A percentile compares a stretch with the other conserved stretches of the same genome.
Evolutionary conservation across 1,140 invertebrate species (phyloP).

Genomic region (Euura lappo): DNA sequence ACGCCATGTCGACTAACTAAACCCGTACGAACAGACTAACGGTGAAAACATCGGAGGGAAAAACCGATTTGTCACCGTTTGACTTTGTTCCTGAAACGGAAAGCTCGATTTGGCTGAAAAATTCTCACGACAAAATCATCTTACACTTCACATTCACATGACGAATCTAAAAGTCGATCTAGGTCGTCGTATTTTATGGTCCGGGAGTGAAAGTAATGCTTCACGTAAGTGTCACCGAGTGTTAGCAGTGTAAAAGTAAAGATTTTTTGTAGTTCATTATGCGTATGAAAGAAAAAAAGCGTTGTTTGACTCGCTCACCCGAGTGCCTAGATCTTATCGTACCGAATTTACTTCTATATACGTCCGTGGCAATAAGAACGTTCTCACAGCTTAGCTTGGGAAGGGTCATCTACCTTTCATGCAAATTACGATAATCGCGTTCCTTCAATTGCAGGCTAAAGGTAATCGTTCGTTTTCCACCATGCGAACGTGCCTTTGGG

Average conservation of each 20-base stretch:
- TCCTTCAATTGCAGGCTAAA: background rate
- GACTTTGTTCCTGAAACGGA: too few species aligned
- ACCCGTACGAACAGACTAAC: too few species aligned
- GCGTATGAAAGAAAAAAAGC: background rate
- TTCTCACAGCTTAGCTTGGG: background rate
- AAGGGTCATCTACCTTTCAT: constrained; percentile 7
- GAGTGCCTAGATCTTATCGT: background rate
- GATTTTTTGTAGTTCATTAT: background rate
- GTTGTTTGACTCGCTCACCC: background rate
- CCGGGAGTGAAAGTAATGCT: background rate
- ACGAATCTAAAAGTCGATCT: background rate
- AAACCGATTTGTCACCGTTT: too few species aligned
- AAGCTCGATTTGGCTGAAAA: too few species aligned
- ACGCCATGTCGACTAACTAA: too few species aligned
- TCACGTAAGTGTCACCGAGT: background rate
- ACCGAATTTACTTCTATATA: background rate
- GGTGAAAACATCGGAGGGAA: too few species aligned
- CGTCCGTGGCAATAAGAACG: background rate
- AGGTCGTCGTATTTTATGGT: constrained; percentile 2
- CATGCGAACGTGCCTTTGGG: background rate
- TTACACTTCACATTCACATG: too few species aligned
- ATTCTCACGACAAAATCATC: too few species aligned
- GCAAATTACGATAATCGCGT: constrained; percentile 1
- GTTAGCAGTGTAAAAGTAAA: background rate
- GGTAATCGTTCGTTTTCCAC: background rate